Percentiles rank a stretch among this genome's conserved stretches.
Evolutionary conservation across 2,797 vertebrate species (phyloP).

Genomic region (Muscicapa striata): DNA sequence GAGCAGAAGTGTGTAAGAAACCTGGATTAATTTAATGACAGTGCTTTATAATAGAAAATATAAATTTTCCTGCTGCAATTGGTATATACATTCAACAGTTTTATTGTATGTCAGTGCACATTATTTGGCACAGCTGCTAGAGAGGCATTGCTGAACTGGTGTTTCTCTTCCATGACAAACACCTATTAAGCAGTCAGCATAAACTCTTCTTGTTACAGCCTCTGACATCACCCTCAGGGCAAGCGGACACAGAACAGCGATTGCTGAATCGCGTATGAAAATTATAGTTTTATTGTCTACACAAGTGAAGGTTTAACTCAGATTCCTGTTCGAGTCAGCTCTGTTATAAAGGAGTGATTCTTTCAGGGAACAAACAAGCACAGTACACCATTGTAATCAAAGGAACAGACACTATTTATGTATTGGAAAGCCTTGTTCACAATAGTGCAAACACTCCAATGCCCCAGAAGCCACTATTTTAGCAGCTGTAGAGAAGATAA

Average conservation of each 20-base stretch:
- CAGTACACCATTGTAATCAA: conserved; percentile 85
- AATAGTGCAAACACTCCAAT: conserved; percentile 74
- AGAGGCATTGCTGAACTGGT: conserved; percentile 55
- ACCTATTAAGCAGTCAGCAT: conserved; percentile 77
- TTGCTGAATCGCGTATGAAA: conserved; percentile 77
- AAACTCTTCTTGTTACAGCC: conserved; percentile 71
- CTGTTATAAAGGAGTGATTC: conserved; percentile 81
- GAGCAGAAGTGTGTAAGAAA: background rate
- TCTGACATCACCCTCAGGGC: conserved; percentile 77
- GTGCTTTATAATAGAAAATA: background rate
- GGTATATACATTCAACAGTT: conserved; percentile 54
- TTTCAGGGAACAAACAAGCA: conserved; percentile 81
- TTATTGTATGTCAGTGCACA: conserved; percentile 45
- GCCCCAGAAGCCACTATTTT: conserved; percentile 71
- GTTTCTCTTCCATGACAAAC: conserved; percentile 74
- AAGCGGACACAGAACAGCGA: conserved; percentile 73
- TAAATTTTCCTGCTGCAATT: conserved; percentile 13
- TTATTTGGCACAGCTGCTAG: conserved; percentile 70
- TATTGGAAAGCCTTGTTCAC: conserved; percentile 81
- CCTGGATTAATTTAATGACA: conserved; percentile 2
- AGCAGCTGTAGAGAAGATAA: conserved; percentile 74
- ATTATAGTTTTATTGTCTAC: conserved; percentile 83
- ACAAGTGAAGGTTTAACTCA: conserved; percentile 78
- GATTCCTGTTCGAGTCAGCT: conserved; percentile 74
- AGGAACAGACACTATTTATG: conserved; percentile 88